phyloP scores from a whole-genome alignment of 2,797 vertebrate genomes.

The Anabas testudineus region DNA sequence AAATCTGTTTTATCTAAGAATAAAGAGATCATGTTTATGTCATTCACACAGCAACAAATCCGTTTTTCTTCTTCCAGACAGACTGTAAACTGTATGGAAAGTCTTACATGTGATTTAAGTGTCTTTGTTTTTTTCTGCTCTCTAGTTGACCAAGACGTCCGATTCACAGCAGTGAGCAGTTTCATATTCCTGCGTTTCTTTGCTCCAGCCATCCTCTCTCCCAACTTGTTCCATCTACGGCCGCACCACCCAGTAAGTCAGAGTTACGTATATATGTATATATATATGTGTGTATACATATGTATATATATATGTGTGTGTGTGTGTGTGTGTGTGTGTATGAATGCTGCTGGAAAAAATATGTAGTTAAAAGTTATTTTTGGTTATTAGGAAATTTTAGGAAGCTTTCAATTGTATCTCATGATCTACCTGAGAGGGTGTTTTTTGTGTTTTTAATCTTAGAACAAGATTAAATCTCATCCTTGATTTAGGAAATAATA shows the following conservation, averaged over 20 bases:
- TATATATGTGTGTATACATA: too few species aligned
- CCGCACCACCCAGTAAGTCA: constrained; percentile 97
- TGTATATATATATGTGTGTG: too few species aligned
- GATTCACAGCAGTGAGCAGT: constrained; percentile 98
- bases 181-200: constrained; percentile 99
- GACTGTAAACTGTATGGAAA: background rate
- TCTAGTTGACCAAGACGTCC: constrained; percentile 94
- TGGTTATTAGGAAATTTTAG: too few species aligned
- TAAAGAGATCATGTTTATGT: too few species aligned
- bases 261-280: too few species aligned
- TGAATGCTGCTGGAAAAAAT: too few species aligned
- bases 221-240: constrained; percentile 96
- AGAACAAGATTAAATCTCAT: background rate
- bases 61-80: background rate
- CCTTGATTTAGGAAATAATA: constrained; percentile 7
- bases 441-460: too few species aligned
- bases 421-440: too few species aligned
- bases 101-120: background rate
- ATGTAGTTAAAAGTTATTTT: too few species aligned
- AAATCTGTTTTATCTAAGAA: too few species aligned
- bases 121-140: background rate
- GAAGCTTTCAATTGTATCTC: too few species aligned
- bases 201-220: constrained; percentile 97
- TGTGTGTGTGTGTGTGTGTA: too few species aligned
- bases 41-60: background rate